Percentiles rank a stretch among this genome's conserved stretches.
Evolutionary conservation across 1,140 invertebrate species (phyloP).

Genomic region (Pseudoatta argentina): DNA sequence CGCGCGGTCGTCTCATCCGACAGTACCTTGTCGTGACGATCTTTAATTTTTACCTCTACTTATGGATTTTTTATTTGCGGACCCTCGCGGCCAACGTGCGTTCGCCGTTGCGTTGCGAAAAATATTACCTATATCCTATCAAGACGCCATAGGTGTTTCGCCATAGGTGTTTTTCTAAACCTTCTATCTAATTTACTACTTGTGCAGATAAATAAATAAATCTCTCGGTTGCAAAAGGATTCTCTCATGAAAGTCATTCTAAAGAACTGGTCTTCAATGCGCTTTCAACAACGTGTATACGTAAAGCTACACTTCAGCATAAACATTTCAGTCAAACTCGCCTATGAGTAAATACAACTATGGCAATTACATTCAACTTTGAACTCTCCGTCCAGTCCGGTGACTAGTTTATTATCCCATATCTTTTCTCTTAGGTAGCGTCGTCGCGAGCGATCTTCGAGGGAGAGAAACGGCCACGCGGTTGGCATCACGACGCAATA

Average conservation of each 20-base stretch:
- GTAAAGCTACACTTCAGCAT: background rate
- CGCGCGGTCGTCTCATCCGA: slow-evolving; percentile 50
- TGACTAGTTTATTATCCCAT: slow-evolving; percentile 59
- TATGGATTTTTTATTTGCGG: slow-evolving; percentile 39
- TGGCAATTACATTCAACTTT: slow-evolving; percentile 51
- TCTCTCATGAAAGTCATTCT: background rate
- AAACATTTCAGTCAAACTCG: slow-evolving; percentile 53
- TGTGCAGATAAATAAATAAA: background rate
- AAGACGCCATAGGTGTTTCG: background rate
- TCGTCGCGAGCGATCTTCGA: slow-evolving; percentile 33
- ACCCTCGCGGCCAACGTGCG: background rate
- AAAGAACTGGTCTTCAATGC: slow-evolving; percentile 22
- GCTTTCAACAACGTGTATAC: slow-evolving; percentile 13
- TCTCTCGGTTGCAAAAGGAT: background rate
- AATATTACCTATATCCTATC: slow-evolving; percentile 10
- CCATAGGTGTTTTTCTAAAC: background rate
- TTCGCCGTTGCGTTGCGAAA: background rate
- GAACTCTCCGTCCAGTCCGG: slow-evolving; percentile 16
- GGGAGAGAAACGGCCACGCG: slow-evolving; percentile 47
- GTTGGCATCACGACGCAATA: slow-evolving; percentile 52
- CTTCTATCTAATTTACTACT: background rate
- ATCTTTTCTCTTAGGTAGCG: slow-evolving; percentile 43
- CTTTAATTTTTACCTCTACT: slow-evolving; percentile 57
- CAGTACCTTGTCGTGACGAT: slow-evolving; percentile 56
- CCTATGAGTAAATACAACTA: slow-evolving; percentile 41